Evolutionary conservation across 2,888 invertebrate species (phyloP).

Genomic region (Pelosia muscerda): DNA sequence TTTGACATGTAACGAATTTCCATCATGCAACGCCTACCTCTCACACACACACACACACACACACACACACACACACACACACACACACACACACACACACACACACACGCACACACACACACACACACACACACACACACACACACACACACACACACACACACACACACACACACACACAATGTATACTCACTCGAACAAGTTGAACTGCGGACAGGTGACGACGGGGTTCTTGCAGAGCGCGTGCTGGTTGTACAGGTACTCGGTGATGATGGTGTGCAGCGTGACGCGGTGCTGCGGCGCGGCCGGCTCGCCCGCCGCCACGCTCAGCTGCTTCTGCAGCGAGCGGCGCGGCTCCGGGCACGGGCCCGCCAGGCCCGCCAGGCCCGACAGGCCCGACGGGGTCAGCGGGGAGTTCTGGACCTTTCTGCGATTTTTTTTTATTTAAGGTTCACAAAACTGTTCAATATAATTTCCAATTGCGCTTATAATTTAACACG

Average conservation of each 20-base stretch:
- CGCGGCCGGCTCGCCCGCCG: constrained; percentile 68
- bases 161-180: too few relatives aligned
- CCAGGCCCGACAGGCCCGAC: neutral
- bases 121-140: too few relatives aligned
- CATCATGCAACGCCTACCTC: too few relatives aligned
- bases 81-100: too few relatives aligned
- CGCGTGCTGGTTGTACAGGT: constrained; percentile 99
- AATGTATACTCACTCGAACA: constrained; percentile 93
- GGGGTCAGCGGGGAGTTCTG: constrained; percentile 51
- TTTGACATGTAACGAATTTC: too few relatives aligned
- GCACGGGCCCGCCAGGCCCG: constrained; percentile 32
- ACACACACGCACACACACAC: too few relatives aligned
- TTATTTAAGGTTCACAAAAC: too few relatives aligned
- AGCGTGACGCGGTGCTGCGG: constrained; percentile 88
- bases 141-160: too few relatives aligned
- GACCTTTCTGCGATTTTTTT: constrained; percentile 64
- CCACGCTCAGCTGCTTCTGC: constrained; percentile 81
- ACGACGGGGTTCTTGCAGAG: constrained; percentile 99
- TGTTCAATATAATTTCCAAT: too few relatives aligned
- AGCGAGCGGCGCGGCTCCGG: constrained; percentile 78
- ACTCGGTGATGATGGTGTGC: constrained; percentile 98
- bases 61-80: too few relatives aligned
- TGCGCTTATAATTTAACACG: too few relatives aligned
- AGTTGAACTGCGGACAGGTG: constrained; percentile 98
- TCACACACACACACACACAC: too few relatives aligned